Evolutionary conservation across 2,888 invertebrate species (phyloP).

Genomic region (Lochmaea capreae): DNA sequence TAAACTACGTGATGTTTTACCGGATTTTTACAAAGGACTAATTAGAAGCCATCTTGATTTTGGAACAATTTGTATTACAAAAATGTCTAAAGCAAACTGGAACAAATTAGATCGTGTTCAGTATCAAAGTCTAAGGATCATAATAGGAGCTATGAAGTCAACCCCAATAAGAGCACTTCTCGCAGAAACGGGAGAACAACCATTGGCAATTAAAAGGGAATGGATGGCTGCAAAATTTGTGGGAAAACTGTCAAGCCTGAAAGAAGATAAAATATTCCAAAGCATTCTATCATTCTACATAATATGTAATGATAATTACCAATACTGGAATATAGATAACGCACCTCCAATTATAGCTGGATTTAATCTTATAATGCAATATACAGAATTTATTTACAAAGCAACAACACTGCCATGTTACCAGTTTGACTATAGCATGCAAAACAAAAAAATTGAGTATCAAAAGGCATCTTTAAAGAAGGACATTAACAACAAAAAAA

Average conservation of each 20-base stretch:
- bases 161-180: constrained; percentile 29
- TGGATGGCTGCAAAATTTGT: too few relatives aligned
- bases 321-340: background rate
- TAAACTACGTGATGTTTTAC: too few relatives aligned
- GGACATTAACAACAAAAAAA: background rate
- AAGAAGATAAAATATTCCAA: too few relatives aligned
- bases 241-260: too few relatives aligned
- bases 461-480: too few relatives aligned
- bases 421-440: background rate
- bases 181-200: constrained; percentile 26
- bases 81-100: constrained; percentile 19
- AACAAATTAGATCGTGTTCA: constrained; percentile 24
- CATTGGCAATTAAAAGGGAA: too few relatives aligned
- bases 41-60: too few relatives aligned
- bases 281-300: too few relatives aligned
- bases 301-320: too few relatives aligned
- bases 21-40: too few relatives aligned
- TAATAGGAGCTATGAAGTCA: constrained; percentile 36
- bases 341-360: background rate
- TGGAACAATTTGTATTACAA: constrained; percentile 1
- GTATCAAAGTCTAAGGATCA: constrained; percentile 16
- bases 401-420: background rate
- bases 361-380: background rate
- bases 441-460: background rate
- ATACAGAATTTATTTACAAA: background rate